Conservation (phyloP, 64 coral and sea anemone genomes). For the Montipora capricornis region DNA sequence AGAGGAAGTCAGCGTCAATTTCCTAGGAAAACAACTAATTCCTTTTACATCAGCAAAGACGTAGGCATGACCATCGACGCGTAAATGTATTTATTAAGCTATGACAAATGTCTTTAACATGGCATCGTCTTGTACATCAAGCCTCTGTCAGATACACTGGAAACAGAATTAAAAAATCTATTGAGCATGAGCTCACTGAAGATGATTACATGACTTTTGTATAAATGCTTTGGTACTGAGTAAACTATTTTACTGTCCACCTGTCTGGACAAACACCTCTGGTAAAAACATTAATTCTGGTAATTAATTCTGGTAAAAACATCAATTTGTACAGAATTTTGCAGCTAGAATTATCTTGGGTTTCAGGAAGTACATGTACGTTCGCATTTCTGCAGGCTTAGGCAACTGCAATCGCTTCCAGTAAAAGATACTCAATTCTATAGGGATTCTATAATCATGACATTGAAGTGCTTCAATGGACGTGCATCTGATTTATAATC, state of each 20-base stretch:
- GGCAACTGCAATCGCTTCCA: not conserved
- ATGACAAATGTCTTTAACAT: not conserved
- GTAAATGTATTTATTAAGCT: not conserved
- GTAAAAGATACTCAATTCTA: not conserved
- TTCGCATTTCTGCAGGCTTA: not conserved
- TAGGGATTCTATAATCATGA: slow-evolving; percentile 6
- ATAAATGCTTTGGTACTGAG: not conserved
- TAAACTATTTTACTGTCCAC: not conserved
- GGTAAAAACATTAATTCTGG: too few species aligned
- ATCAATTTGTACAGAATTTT: slow-evolving; percentile 3
- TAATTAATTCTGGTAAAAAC: not conserved
- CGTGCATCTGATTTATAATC: not conserved
- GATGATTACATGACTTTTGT: not conserved
- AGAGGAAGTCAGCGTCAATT: not conserved
- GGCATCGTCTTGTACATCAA: not conserved
- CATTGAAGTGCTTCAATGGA: not conserved
- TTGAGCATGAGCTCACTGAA: not conserved
- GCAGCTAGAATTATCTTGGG: not conserved
- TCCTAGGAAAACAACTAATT: not conserved
- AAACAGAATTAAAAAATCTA: not conserved
- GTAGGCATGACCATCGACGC: not conserved
- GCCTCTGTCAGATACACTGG: not conserved
- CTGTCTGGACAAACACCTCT: not conserved
- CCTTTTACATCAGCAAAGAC: not conserved
- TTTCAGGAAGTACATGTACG: not conserved